A percentile compares a stretch with the other conserved stretches of the same genome.
These are phyloP conservation scores for Rhagophthalmus giganteus DNA, from an alignment of 2,888 invertebrate genomes.

Conservation along the genomic window DNA sequence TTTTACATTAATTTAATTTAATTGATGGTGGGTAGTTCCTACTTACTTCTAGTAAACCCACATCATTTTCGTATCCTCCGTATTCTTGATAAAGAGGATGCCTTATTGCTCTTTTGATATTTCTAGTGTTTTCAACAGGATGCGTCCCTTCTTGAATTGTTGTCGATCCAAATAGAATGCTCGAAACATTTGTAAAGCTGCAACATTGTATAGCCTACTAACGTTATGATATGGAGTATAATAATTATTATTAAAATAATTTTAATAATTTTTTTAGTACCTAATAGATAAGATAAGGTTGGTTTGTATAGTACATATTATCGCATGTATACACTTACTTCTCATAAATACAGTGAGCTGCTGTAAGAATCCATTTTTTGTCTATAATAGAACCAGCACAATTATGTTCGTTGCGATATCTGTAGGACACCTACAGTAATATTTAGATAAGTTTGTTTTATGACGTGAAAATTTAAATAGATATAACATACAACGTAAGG, in stretches of 20 bases:
- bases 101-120: constrained; percentile 18
- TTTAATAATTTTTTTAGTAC: too few relatives aligned
- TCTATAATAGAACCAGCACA: constrained; percentile 38
- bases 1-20: neutral
- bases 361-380: constrained; percentile 35
- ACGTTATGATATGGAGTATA: too few relatives aligned
- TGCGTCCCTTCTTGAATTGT: constrained; percentile 18
- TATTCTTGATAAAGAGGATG: constrained; percentile 27
- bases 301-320: too few relatives aligned
- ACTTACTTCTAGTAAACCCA: constrained; percentile 34
- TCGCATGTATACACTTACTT: constrained; percentile 30
- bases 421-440: constrained; percentile 35
- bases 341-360: constrained; percentile 32
- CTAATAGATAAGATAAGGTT: too few relatives aligned
- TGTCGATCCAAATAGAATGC: constrained; percentile 29
- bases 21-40: neutral
- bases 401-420: constrained; percentile 29
- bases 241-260: too few relatives aligned
- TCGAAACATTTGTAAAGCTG: constrained; percentile 8
- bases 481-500: constrained; percentile 35
- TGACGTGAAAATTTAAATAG: neutral
- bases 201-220: neutral
- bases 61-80: constrained; percentile 30
- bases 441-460: neutral
- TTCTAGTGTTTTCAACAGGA: constrained; percentile 8